These are phyloP conservation scores for Pristionchus exspectatus DNA, from an alignment of 2,888 invertebrate species.

Conservation along the genomic window DNA sequence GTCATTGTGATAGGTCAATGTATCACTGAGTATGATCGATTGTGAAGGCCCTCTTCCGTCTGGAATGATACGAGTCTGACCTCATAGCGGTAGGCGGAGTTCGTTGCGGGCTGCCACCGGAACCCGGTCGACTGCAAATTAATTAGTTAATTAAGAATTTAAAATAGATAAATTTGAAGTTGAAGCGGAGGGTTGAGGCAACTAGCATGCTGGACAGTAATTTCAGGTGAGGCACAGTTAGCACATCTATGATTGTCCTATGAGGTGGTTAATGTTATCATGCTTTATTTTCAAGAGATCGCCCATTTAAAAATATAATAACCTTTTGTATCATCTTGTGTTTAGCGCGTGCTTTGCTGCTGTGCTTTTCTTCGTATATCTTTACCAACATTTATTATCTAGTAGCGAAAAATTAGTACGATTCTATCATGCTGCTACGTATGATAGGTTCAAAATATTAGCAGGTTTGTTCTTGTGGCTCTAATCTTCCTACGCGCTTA, in stretches of 20 bases:
- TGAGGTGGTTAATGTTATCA: too few species aligned
- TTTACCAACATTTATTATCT: too few species aligned
- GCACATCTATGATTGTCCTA: not conserved
- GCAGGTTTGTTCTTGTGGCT: too few species aligned
- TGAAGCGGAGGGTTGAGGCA: not conserved
- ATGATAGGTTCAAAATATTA: too few species aligned
- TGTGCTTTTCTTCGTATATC: too few species aligned
- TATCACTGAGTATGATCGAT: slow-evolving; percentile 32
- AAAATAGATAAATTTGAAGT: not conserved
- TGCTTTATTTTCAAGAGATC: too few species aligned
- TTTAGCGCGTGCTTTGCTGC: too few species aligned
- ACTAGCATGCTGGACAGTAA: not conserved
- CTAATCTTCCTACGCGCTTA: too few species aligned
- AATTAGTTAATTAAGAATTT: not conserved
- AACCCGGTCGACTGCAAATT: slow-evolving; percentile 9
- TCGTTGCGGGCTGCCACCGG: slow-evolving; percentile 32
- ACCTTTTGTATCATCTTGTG: too few species aligned
- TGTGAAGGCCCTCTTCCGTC: slow-evolving; percentile 38
- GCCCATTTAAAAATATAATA: too few species aligned
- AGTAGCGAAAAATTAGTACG: too few species aligned
- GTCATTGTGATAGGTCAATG: not conserved
- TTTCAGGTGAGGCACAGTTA: not conserved
- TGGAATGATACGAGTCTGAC: slow-evolving; percentile 38
- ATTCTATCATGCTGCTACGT: too few species aligned
- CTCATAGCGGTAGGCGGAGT: slow-evolving; percentile 52